phyloP scores from a whole-genome alignment of 2,888 invertebrate species.

The Cerastis rubricosa region DNA sequence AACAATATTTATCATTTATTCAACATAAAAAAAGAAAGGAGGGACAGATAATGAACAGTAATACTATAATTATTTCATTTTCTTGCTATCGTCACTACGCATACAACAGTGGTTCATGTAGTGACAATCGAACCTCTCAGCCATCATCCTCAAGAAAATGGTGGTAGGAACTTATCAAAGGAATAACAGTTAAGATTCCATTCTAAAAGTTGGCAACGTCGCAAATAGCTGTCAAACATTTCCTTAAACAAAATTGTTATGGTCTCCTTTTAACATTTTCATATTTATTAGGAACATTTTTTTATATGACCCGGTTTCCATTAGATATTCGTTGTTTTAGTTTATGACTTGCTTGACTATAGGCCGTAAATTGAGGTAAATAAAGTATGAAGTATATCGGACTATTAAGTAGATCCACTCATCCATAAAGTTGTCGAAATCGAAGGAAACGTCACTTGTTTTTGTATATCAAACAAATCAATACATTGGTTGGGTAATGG shows the following conservation, averaged over 20 bases:
- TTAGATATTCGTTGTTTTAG: neutral
- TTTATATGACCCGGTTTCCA: neutral
- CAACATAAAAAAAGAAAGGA: too few species aligned
- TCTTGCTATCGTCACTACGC: too few species aligned
- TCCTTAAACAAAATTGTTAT: neutral
- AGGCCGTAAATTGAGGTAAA: neutral
- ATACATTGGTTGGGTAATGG: slow-evolving; percentile 68
- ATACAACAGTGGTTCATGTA: too few species aligned
- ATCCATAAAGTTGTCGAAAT: slow-evolving; percentile 54
- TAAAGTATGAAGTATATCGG: neutral
- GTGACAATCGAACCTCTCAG: too few species aligned
- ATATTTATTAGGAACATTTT: neutral
- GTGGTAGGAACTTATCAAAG: neutral
- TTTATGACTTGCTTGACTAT: neutral
- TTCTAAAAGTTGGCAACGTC: neutral
- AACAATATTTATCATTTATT: too few species aligned
- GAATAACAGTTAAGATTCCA: neutral
- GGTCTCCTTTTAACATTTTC: neutral
- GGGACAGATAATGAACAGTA: too few species aligned
- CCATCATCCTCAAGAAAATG: too few species aligned
- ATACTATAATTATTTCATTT: too few species aligned
- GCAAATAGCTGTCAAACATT: too few species aligned
- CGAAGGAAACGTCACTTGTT: slow-evolving; percentile 58
- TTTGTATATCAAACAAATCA: slow-evolving; percentile 51
- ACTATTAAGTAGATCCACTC: slow-evolving; percentile 35